Conservation (phyloP, 2,797 vertebrate species). For the Phataginus tricuspis region DNA sequence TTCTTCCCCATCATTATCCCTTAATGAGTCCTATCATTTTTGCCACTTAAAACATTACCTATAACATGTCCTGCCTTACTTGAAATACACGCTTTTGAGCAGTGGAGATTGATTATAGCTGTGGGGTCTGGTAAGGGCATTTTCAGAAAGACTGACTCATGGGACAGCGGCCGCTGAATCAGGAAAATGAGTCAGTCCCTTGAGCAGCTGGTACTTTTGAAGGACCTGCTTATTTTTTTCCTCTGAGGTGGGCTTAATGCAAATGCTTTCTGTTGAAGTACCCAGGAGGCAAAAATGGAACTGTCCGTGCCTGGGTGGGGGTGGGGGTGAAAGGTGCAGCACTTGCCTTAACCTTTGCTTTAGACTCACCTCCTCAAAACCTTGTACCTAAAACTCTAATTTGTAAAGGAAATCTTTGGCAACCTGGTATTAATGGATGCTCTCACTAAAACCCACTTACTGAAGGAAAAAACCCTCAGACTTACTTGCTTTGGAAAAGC, state of each 20-base stretch:
- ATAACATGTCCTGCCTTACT: neutral
- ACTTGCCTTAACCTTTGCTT: neutral
- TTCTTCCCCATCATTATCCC: neutral
- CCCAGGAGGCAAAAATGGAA: neutral
- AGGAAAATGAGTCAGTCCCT: conserved; percentile 37
- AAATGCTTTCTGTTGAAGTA: neutral
- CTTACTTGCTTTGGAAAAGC: conserved; percentile 41
- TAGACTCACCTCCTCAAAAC: neutral
- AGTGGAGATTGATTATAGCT: neutral
- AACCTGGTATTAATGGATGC: conserved; percentile 27
- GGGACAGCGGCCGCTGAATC: neutral
- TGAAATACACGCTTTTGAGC: conserved; percentile 2
- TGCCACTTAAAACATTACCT: neutral
- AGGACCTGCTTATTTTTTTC: neutral
- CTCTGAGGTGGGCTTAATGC: neutral
- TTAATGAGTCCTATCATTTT: neutral
- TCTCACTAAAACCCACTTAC: neutral
- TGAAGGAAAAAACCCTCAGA: neutral
- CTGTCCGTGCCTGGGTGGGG: neutral
- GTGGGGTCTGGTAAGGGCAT: neutral
- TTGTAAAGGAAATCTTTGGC: conserved; percentile 32
- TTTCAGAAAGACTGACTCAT: neutral
- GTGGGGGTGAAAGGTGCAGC: neutral
- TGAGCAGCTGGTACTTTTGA: neutral
- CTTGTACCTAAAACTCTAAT: neutral